Conservation (phyloP, 2,888 invertebrate species). For the Noctua pronuba region DNA sequence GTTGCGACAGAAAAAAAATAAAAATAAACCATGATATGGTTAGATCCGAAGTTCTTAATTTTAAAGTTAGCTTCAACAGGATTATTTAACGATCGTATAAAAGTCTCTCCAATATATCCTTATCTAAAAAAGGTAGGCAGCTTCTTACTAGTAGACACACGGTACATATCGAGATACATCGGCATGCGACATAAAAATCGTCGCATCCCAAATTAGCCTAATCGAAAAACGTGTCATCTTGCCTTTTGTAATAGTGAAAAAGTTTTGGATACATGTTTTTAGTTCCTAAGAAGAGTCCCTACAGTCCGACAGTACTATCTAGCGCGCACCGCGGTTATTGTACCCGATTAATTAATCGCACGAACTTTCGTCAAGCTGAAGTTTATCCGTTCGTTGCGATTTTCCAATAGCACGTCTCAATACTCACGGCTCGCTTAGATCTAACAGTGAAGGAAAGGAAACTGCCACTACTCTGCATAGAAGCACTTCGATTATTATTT, state of each 20-base stretch:
- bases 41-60: conserved; percentile 87
- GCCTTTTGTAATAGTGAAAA: conserved; percentile 84
- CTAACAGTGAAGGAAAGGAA: conserved; percentile 72
- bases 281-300: conserved; percentile 82
- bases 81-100: conserved; percentile 90
- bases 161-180: conserved; percentile 80
- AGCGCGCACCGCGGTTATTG: conserved; percentile 41
- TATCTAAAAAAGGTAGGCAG: conserved; percentile 89
- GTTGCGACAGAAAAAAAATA: conserved; percentile 69
- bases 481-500: conserved; percentile 81
- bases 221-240: conserved; percentile 77
- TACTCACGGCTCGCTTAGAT: conserved; percentile 43
- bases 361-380: conserved; percentile 28
- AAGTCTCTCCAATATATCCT: conserved; percentile 90
- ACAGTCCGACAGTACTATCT: conserved; percentile 61
- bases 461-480: conserved; percentile 80
- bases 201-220: conserved; percentile 80
- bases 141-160: conserved; percentile 84
- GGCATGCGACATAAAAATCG: conserved; percentile 78
- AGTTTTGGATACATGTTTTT: conserved; percentile 82
- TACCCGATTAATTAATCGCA: conserved; percentile 21
- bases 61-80: conserved; percentile 89
- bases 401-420: conserved; percentile 14
- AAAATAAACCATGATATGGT: conserved; percentile 84
- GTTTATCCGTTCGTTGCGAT: conserved; percentile 15